Conservation (phyloP, 1,140 invertebrate species). For the Hirudo medicinalis region DNA sequence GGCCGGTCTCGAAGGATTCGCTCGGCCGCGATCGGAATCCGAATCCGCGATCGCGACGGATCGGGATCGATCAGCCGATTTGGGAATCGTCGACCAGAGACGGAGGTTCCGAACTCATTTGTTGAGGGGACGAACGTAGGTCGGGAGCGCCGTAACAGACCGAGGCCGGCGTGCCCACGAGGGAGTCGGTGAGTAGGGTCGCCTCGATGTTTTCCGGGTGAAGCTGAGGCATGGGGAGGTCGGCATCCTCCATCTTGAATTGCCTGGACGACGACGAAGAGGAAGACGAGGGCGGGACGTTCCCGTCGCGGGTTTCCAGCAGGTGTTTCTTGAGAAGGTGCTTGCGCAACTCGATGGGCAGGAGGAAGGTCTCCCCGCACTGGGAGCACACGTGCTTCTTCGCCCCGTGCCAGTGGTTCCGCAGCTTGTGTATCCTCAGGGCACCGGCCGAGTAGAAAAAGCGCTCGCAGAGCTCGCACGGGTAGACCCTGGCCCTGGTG, state of each 20-base stretch:
- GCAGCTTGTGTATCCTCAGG: conserved; percentile 23
- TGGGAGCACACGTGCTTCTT: conserved; percentile 23
- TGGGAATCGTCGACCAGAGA: not conserved
- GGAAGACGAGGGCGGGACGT: not conserved
- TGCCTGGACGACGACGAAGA: not conserved
- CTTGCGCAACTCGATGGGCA: conserved; percentile 23
- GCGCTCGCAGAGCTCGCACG: conserved; percentile 22
- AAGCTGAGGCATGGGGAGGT: conserved; percentile 13
- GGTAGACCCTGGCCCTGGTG: conserved; percentile 22
- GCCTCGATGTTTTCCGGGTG: conserved; percentile 12
- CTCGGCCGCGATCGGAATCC: too few species aligned
- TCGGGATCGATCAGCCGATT: not conserved
- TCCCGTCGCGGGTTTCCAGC: not conserved
- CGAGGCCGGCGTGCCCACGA: conserved; percentile 2
- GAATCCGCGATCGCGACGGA: too few species aligned
- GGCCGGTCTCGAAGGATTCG: too few species aligned
- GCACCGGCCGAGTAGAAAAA: conserved; percentile 23
- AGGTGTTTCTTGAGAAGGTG: conserved; percentile 23
- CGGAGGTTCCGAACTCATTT: not conserved
- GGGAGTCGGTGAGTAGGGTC: not conserved
- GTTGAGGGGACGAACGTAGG: not conserved
- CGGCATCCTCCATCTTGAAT: conserved; percentile 15
- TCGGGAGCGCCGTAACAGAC: not conserved
- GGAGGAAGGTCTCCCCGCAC: conserved; percentile 21
- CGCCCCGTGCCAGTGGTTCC: conserved; percentile 22